Evolutionary conservation across 2,888 invertebrate genomes (phyloP).

Genomic region (Chirona hameri): DNA sequence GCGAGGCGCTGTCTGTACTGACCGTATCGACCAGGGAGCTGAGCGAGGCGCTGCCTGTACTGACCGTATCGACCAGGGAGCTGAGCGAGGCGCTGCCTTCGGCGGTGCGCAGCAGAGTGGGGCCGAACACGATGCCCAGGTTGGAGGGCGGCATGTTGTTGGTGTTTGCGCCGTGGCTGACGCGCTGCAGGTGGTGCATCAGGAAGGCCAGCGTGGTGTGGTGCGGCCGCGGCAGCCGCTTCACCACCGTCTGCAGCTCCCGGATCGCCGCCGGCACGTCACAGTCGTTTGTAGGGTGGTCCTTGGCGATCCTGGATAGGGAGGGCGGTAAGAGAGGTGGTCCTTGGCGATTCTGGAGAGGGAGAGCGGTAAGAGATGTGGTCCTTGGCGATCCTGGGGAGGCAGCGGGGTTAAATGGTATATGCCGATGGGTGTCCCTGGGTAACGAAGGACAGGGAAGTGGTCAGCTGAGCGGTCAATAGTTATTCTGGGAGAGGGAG

Average conservation of each 20-base stretch:
- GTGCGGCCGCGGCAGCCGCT: conserved; percentile 52
- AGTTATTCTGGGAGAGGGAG: no score
- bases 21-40: no score
- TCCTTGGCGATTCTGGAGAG: no score
- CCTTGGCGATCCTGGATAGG: conserved; percentile 44
- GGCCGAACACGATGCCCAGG: conserved; percentile 57
- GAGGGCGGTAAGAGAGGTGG: no score
- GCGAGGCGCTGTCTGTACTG: no score
- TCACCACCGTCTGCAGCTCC: conserved; percentile 46
- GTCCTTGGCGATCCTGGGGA: not conserved
- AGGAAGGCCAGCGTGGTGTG: conserved; percentile 52
- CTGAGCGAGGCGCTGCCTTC: conserved; percentile 52
- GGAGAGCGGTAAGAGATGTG: no score
- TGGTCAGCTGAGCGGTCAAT: no score
- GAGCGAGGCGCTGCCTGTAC: no score
- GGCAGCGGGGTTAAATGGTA: no score
- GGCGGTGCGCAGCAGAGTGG: conserved; percentile 55
- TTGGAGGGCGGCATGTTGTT: conserved; percentile 52
- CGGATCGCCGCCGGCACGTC: conserved; percentile 41
- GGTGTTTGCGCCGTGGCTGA: conserved; percentile 44
- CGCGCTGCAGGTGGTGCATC: conserved; percentile 53
- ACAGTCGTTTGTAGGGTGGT: conserved; percentile 41
- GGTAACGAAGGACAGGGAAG: no score
- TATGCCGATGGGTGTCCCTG: no score
- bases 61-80: conserved; percentile 52